Evolutionary conservation across 2,797 vertebrate genomes (phyloP).

Genomic region (Chloroceryle amazona): DNA sequence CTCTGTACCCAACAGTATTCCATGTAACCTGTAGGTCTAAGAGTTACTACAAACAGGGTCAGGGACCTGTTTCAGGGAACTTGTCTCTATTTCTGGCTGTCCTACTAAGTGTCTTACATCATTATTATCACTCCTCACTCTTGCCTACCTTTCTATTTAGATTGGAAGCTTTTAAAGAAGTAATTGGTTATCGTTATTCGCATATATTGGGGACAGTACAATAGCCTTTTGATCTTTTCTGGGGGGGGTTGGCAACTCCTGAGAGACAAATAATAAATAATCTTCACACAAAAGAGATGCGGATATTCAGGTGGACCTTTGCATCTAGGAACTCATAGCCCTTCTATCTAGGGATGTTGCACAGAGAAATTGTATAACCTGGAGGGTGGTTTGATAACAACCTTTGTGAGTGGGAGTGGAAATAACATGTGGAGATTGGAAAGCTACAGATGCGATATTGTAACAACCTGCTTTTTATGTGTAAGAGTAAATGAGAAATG

Average conservation of each 20-base stretch:
- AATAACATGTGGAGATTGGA: neutral
- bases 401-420: neutral
- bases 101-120: neutral
- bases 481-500: neutral
- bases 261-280: neutral
- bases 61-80: neutral
- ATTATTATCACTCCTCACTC: neutral
- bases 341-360: neutral
- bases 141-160: neutral
- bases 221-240: neutral
- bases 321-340: neutral
- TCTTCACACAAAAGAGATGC: neutral
- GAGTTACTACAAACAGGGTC: neutral
- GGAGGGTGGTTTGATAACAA: neutral
- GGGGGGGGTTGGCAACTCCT: neutral
- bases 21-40: neutral
- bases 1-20: neutral
- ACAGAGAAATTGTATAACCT: neutral
- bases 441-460: neutral
- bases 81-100: neutral
- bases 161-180: neutral
- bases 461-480: neutral
- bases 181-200: fast-evolving
- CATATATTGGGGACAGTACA: neutral
- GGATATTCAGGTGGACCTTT: neutral